These are phyloP conservation scores for Menura novaehollandiae DNA, from an alignment of 2,113 vertebrate species.

Conservation along the genomic window DNA sequence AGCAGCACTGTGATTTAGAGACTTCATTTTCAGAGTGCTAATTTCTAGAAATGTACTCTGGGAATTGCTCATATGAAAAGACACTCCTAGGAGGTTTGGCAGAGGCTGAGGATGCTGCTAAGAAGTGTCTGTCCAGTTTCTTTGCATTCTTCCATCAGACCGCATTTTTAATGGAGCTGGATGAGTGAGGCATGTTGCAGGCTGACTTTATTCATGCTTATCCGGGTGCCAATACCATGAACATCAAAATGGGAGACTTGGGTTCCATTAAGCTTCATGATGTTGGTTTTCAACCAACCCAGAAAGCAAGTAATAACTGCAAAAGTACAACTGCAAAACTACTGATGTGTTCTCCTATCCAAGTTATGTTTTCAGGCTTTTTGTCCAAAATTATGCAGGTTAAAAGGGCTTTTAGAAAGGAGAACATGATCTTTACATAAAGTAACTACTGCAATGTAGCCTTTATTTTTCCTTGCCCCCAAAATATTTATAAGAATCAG, in stretches of 20 bases:
- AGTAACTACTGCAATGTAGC: neutral
- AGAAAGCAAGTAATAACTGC: neutral
- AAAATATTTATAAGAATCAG: neutral
- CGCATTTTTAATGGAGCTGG: neutral
- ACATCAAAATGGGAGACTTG: neutral
- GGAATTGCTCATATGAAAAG: neutral
- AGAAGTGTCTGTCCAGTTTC: neutral
- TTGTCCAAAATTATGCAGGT: neutral
- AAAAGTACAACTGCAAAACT: neutral
- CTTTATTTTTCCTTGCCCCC: neutral
- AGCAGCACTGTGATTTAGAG: neutral
- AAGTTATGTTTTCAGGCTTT: neutral
- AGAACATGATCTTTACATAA: neutral
- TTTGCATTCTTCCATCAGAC: neutral
- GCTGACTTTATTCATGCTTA: neutral
- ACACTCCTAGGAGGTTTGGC: neutral
- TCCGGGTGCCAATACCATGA: neutral
- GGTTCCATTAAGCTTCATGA: neutral
- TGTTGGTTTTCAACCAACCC: neutral
- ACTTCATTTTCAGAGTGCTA: neutral
- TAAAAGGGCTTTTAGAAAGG: neutral
- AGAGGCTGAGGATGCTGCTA: neutral
- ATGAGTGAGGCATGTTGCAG: neutral
- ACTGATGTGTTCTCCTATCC: neutral
- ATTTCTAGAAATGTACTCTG: neutral